Conservation (phyloP, 35 echinoderm and acorn worm species). For the Ophiothrix spiculata region DNA sequence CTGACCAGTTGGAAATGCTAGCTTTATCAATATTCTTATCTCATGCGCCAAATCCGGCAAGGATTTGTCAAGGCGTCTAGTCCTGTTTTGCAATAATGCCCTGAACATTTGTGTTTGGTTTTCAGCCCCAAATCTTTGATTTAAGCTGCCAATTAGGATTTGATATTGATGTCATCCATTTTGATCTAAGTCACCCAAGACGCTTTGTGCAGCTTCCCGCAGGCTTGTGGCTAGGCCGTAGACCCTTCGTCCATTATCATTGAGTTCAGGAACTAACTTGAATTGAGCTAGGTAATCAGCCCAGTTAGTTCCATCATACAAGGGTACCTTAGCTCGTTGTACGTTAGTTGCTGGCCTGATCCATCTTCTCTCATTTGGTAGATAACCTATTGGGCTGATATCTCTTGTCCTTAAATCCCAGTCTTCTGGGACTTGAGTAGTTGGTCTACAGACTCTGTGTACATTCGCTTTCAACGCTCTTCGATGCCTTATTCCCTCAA, state of each 20-base stretch:
- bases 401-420: too few species aligned
- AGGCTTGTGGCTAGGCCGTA: slow-evolving; percentile 35
- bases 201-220: slow-evolving; percentile 14
- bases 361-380: too few species aligned
- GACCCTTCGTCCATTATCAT: slow-evolving; percentile 18
- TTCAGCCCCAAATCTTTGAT: too few species aligned
- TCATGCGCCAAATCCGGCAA: slow-evolving; percentile 37
- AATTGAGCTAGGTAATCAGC: too few species aligned
- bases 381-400: too few species aligned
- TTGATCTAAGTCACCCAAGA: slow-evolving; percentile 35
- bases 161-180: neutral
- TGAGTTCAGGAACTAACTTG: slow-evolving; percentile 27
- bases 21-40: neutral
- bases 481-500: too few species aligned
- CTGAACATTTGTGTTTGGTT: slow-evolving; percentile 38
- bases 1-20: slow-evolving; percentile 15
- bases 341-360: too few species aligned
- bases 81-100: slow-evolving; percentile 7
- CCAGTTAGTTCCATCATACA: slow-evolving; percentile 41
- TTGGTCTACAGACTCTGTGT: too few species aligned
- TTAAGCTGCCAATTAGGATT: neutral
- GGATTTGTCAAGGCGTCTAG: slow-evolving; percentile 10
- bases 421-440: too few species aligned
- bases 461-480: too few species aligned
- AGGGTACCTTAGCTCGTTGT: neutral